Evolutionary conservation across 2,113 vertebrate species (phyloP).

Genomic region (Aspiorhynchus laticeps): DNA sequence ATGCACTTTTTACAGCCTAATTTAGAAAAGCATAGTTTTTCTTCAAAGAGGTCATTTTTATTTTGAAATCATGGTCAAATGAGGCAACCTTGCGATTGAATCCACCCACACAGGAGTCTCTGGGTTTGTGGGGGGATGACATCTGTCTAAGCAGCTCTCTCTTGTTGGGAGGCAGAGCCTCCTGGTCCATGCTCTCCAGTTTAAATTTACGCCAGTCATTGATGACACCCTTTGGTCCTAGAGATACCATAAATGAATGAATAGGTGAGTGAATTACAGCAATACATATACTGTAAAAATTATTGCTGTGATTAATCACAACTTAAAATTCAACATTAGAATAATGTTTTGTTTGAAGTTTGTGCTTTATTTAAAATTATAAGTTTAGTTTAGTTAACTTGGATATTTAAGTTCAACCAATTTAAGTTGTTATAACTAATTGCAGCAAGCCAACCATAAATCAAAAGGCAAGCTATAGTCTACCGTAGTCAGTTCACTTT

Average conservation of each 20-base stretch:
- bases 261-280: neutral
- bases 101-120: slow-evolving; percentile 77
- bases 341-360: neutral
- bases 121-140: slow-evolving; percentile 83
- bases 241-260: neutral
- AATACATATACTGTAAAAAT: neutral
- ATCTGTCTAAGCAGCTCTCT: slow-evolving; percentile 92
- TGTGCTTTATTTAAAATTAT: too few species aligned
- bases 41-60: slow-evolving; percentile 35
- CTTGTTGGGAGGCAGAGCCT: slow-evolving; percentile 82
- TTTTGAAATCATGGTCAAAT: neutral
- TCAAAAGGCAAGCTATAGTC: neutral
- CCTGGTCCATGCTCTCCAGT: slow-evolving; percentile 88
- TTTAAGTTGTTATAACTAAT: too few species aligned
- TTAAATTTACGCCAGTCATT: slow-evolving; percentile 98
- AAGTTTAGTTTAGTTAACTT: too few species aligned
- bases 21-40: neutral
- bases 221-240: slow-evolving; percentile 98
- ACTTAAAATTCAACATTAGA: neutral
- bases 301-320: neutral
- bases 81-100: slow-evolving; percentile 87
- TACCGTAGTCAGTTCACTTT: neutral
- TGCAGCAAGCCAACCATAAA: neutral
- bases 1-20: neutral
- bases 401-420: too few species aligned